phyloP scores from a whole-genome alignment of 2,113 vertebrate species.

The Periophthalmodon schlosseri region DNA sequence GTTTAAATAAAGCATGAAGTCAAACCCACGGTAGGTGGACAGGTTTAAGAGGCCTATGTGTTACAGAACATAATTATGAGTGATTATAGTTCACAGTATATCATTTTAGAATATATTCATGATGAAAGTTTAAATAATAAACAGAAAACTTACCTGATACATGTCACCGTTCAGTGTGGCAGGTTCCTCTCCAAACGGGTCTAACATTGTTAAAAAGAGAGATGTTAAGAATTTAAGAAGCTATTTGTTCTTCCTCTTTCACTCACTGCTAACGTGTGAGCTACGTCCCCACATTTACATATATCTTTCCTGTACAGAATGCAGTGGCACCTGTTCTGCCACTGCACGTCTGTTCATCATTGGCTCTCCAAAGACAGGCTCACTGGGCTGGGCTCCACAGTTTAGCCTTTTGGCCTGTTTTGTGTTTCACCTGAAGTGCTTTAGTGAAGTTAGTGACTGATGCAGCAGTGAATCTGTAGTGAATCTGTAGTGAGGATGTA shows the following conservation, averaged over 20 bases:
- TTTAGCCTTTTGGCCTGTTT: not conserved
- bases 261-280: not conserved
- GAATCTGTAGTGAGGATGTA: too few relatives aligned
- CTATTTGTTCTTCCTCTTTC: not conserved
- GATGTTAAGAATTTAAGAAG: conserved; percentile 13
- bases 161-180: conserved; percentile 88
- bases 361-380: conserved; percentile 14
- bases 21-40: not conserved
- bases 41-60: not conserved
- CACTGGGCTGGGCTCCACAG: not conserved
- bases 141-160: conserved; percentile 85
- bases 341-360: conserved; percentile 1
- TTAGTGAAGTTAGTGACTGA: not conserved
- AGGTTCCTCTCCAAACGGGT: conserved; percentile 81
- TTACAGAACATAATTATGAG: not conserved
- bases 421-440: too few relatives aligned
- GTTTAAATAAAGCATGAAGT: conserved; percentile 13
- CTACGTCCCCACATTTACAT: not conserved
- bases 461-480: too few relatives aligned
- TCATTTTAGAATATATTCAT: not conserved
- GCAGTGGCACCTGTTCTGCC: conserved; percentile 63
- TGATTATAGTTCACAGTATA: not conserved
- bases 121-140: not conserved
- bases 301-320: conserved; percentile 38
- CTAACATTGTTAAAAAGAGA: conserved; percentile 62